phyloP scores from a whole-genome alignment of 2,797 vertebrate genomes.

The Odontamblyopus lacepedii region DNA sequence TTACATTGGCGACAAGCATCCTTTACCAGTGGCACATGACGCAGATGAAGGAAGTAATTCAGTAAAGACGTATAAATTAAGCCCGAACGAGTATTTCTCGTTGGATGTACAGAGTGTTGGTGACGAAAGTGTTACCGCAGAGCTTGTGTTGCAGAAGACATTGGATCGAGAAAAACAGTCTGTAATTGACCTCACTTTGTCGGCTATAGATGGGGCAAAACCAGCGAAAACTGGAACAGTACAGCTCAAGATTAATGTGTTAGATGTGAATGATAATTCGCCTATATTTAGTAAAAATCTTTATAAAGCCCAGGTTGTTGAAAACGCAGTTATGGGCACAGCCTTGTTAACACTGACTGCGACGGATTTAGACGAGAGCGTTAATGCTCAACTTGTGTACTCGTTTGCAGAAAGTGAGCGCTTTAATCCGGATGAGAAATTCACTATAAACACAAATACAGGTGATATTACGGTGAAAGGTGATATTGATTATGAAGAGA shows the following conservation, averaged over 20 bases:
- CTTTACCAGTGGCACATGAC: conserved; percentile 62
- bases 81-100: conserved; percentile 67
- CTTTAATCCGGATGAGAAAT: conserved; percentile 23
- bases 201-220: conserved; percentile 79
- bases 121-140: conserved; percentile 64
- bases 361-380: conserved; percentile 44
- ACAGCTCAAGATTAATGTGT: conserved; percentile 58
- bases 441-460: conserved; percentile 47
- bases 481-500: conserved; percentile 64
- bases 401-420: conserved; percentile 36
- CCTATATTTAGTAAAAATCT: conserved; percentile 43
- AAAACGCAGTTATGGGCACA: conserved; percentile 36
- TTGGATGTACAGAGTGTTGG: conserved; percentile 63
- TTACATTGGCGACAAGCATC: conserved; percentile 64
- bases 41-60: conserved; percentile 65
- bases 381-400: conserved; percentile 32
- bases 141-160: conserved; percentile 69
- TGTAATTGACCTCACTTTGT: conserved; percentile 62
- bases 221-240: conserved; percentile 71
- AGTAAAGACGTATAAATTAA: conserved; percentile 71
- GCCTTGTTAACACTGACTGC: conserved; percentile 70
- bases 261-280: conserved; percentile 57
- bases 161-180: conserved; percentile 74
- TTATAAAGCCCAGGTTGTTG: conserved; percentile 41
- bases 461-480: conserved; percentile 57